Evolutionary conservation across 2,797 vertebrate species (phyloP).

Genomic region (Mareca strepera): DNA sequence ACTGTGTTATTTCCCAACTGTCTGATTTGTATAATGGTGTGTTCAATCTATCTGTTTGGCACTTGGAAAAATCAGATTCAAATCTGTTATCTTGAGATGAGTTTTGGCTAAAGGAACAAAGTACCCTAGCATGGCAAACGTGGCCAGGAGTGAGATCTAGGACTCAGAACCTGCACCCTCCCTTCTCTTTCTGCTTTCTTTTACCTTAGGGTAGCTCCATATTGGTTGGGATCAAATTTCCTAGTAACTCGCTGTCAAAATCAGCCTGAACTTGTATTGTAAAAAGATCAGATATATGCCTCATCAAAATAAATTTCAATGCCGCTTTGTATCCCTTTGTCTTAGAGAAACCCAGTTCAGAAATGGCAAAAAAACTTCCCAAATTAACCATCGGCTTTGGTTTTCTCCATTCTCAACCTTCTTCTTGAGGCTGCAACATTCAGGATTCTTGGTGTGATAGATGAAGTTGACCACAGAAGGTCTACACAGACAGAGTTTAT

Average conservation of each 20-base stretch:
- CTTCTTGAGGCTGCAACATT: not conserved
- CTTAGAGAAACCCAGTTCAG: not conserved
- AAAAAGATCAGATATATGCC: not conserved
- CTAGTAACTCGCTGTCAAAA: conserved; percentile 25
- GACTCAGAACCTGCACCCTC: not conserved
- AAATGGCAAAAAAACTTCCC: not conserved
- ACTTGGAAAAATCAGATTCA: not conserved
- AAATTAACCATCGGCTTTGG: not conserved
- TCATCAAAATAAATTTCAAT: not conserved
- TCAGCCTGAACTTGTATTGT: conserved; percentile 34
- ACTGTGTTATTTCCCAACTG: not conserved
- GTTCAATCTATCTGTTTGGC: conserved; percentile 31
- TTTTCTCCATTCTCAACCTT: not conserved
- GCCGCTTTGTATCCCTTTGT: not conserved
- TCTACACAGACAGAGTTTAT: not conserved
- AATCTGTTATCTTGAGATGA: conserved; percentile 28
- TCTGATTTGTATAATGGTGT: conserved; percentile 39
- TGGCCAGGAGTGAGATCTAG: conserved; percentile 28
- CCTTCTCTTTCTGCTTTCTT: conserved; percentile 16
- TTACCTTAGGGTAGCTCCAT: not conserved
- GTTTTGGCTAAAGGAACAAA: conserved; percentile 64
- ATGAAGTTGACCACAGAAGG: not conserved
- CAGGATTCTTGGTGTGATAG: not conserved
- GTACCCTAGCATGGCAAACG: not conserved
- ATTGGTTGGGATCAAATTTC: conserved; percentile 31